phyloP scores from a whole-genome alignment of 2,113 vertebrate genomes.

The Oreotrochilus melanogaster region DNA sequence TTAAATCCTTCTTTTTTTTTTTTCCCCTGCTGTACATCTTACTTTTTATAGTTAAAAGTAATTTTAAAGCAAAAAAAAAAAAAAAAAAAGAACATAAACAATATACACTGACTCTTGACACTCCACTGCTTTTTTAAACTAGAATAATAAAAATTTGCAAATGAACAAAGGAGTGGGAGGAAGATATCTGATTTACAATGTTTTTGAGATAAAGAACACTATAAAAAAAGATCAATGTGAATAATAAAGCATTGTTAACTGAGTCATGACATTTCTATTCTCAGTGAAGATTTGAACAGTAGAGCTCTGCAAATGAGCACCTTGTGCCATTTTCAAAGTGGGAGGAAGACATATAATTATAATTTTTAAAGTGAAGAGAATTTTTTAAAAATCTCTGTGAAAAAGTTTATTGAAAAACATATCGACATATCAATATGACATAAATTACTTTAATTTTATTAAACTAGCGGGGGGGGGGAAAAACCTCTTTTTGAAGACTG shows the following conservation, averaged over 20 bases:
- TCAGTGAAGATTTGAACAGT: constrained; percentile 77
- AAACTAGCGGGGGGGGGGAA: constrained; percentile 51
- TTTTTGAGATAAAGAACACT: constrained; percentile 85
- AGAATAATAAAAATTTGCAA: constrained; percentile 85
- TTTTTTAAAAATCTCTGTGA: constrained; percentile 61
- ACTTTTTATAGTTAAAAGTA: constrained; percentile 71
- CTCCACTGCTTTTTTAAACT: constrained; percentile 79
- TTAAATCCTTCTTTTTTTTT: constrained; percentile 19
- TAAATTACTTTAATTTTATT: constrained; percentile 82
- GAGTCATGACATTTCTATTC: constrained; percentile 86
- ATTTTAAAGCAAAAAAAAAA: constrained; percentile 64
- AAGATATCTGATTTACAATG: constrained; percentile 84
- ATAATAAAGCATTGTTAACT: constrained; percentile 86
- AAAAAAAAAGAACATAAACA: constrained; percentile 71
- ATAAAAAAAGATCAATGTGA: constrained; percentile 83
- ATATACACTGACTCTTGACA: constrained; percentile 81
- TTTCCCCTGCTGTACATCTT: constrained; percentile 10
- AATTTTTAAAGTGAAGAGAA: constrained; percentile 78
- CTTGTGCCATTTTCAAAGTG: constrained; percentile 80
- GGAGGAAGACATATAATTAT: constrained; percentile 84
- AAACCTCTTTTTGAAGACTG: constrained; percentile 69
- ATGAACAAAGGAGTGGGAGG: constrained; percentile 85
- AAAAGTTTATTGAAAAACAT: constrained; percentile 85
- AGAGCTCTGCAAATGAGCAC: constrained; percentile 80
- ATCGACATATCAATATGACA: constrained; percentile 82